Evolutionary conservation across 92 coral and sea anemone genomes (phyloP).

Genomic region (Epizoanthus illoricatus): DNA sequence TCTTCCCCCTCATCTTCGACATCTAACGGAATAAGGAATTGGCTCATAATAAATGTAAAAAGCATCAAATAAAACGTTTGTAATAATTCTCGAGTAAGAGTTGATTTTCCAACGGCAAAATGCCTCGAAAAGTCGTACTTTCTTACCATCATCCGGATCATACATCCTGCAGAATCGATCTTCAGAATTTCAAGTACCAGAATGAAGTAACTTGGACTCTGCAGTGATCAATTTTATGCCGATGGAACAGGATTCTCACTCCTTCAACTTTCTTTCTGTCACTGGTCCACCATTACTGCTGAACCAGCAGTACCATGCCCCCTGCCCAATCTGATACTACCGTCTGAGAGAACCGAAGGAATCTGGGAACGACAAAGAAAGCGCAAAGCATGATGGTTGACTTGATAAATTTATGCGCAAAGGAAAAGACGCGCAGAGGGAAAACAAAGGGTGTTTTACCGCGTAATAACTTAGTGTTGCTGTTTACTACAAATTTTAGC

Average conservation of each 20-base stretch:
- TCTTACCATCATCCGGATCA: slow-evolving; percentile 97
- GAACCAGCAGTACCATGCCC: slow-evolving; percentile 39
- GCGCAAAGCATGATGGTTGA: neutral
- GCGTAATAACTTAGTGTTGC: slow-evolving; percentile 25
- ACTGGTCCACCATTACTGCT: slow-evolving; percentile 25
- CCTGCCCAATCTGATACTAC: neutral
- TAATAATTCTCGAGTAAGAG: too few species aligned
- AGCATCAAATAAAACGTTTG: neutral
- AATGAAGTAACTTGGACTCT: neutral
- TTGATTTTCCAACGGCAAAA: neutral
- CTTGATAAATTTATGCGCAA: slow-evolving; percentile 13
- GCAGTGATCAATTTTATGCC: neutral
- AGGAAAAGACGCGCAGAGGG: slow-evolving; percentile 21
- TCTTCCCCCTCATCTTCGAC: slow-evolving; percentile 98
- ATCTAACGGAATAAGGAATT: slow-evolving; percentile 28
- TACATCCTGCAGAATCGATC: slow-evolving; percentile 51
- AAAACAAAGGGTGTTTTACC: slow-evolving; percentile 11
- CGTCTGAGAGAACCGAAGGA: neutral
- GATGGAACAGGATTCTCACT: neutral
- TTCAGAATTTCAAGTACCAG: neutral
- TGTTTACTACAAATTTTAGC: slow-evolving; percentile 4
- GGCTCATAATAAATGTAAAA: neutral
- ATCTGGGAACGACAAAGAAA: slow-evolving; percentile 22
- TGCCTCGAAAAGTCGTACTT: neutral
- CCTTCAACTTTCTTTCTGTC: neutral